Evolutionary conservation across 2,113 vertebrate genomes (phyloP), one percentile per base, ranked within the genome.

Genomic region (Chaetorhynchus papuensis): DNA sequence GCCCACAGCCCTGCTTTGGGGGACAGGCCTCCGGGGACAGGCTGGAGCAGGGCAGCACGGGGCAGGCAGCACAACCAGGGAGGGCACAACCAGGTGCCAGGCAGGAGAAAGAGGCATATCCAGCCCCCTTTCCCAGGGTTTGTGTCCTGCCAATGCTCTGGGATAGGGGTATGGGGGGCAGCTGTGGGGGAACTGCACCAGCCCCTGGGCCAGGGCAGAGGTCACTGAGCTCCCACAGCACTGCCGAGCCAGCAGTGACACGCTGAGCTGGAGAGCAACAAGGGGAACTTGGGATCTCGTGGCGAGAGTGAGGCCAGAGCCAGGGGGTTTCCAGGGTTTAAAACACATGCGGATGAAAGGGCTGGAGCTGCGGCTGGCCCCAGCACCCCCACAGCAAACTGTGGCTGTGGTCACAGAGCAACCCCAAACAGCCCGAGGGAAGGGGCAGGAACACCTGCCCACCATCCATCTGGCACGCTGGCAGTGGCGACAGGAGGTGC

Each of bases 201-300:
- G 35, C 11, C 42, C 37, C 64, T 2, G 3, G 52, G 35, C 12
- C 27, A 17, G 11, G 17, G 42, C 82, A 77, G 78, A 53, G 27
- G 27, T 54, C 2, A 4, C 7, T 1, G 7, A 83, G 66, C 89
- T 87, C 72, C 65, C 5, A 1, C 0, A 0, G 63, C 77, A 33
- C 44, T 21, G 69, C 50, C 9, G 5, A 22, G 60, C 42, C 12
- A 3, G 89, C 7, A 2, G 63, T 30, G 70, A 65, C 5, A 1
- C 11, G 52, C 39, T 0, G 39, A 90, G 63, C 45, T 12, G 2
- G 42, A 75, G 47, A 92, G 52, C 86, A 78, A 37, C 93, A 91
- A 92, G 96, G 31, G 93, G 91, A 96, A 94, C 95, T 84, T 82
- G 91, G 89, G 89, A 96, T 91, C 94, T 92, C 0, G 22, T 85